Evolutionary conservation across 1,140 invertebrate species (phyloP), one percentile per base, ranked within the genome.

Genomic region (Chironomus tepperi): DNA sequence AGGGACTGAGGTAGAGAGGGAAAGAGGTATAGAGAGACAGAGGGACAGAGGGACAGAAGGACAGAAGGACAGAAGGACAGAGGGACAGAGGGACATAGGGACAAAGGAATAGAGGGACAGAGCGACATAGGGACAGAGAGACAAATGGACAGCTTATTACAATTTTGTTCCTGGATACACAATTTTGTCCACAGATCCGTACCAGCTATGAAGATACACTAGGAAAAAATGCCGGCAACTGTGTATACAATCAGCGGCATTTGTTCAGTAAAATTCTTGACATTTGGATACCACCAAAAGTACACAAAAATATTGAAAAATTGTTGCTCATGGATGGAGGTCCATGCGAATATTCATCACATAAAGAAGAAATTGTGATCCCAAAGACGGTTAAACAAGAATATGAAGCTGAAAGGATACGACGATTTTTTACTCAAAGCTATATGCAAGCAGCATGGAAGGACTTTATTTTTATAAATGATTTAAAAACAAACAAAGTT

Each of bases 401-500:
- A 19, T 70, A 18, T 70, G 18, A 21, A 7, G 3, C 9, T 7
- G 65, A 70, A 2, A n/a, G 6, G 1, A 19, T 10, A 2, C 3
- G 19, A 21, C 6, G 18, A 19, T 18, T 19, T 19, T 70, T 70
- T 10, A 21, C 65, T 8, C 65, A 70, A 19, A 19, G 65, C 19
- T 70, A 70, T 21, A 70, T 70, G 65, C 65, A 70, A 70, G n/a
- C 65, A 70, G 65, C 65, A 19, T 70, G 65, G 65, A 21, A 70
- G 12, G 65, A 70, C 18, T 70, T 70, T 70, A 16, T 10, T 70
- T 70, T 70, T 70, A 7, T 70, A 7, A 19, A 70, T 18, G 18
- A 70, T 7, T 18, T 70, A 9, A 19, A 8, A 21, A 10, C 16
- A 19, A 21, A 70, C 18, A 70, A 70, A 18, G 18, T 18, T 18